phyloP scores from a whole-genome alignment of 2,888 invertebrate genomes.

The Portevinia maculata region DNA sequence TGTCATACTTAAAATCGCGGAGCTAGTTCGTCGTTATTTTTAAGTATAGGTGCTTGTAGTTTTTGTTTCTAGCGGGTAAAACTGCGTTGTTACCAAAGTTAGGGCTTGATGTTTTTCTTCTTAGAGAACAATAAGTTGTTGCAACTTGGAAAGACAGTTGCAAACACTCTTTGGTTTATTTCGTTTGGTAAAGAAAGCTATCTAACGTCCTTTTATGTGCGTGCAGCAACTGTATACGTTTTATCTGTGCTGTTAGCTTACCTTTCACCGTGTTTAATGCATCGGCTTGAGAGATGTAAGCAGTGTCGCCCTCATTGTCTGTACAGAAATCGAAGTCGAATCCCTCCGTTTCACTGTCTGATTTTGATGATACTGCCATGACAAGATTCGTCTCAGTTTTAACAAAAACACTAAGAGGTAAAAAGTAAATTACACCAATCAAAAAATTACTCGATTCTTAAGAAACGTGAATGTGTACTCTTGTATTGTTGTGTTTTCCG shows the following conservation, averaged over 20 bases:
- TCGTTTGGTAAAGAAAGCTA: too few species aligned
- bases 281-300: background rate
- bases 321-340: conserved; percentile 23
- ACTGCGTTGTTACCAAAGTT: too few species aligned
- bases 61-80: too few species aligned
- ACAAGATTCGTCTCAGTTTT: conserved; percentile 22
- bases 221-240: too few species aligned
- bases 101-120: too few species aligned
- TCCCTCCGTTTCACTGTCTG: conserved; percentile 13
- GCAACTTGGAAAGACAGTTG: too few species aligned
- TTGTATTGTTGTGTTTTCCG: background rate
- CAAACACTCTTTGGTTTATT: too few species aligned
- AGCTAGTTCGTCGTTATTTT: too few species aligned
- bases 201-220: too few species aligned
- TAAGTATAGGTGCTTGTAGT: too few species aligned
- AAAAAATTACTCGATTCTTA: background rate
- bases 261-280: conserved; percentile 41
- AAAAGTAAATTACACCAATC: background rate
- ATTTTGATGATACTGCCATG: background rate
- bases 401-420: conserved; percentile 20
- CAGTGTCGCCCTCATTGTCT: conserved; percentile 21
- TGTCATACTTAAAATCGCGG: too few species aligned
- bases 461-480: conserved; percentile 8
- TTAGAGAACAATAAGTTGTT: too few species aligned
- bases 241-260: conserved; percentile 26